A percentile compares a stretch with the other conserved stretches of the same genome.
These are phyloP conservation scores for Spheniscus mendiculus DNA, from an alignment of 2,113 vertebrate genomes.

Conservation along the genomic window DNA sequence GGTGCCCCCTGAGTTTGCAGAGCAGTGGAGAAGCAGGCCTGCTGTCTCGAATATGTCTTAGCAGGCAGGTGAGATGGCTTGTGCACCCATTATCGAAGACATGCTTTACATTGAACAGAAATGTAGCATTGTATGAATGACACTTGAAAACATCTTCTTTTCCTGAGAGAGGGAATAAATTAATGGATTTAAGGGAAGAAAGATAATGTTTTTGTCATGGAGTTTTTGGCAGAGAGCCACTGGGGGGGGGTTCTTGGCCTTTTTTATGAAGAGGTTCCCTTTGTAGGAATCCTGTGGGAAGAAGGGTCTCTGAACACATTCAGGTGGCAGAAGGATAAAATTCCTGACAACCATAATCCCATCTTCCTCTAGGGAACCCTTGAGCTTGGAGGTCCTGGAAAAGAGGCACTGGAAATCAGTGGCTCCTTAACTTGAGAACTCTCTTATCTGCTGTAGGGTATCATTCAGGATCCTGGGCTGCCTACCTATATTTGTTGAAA, in stretches of 20 bases:
- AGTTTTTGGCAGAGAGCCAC: not conserved
- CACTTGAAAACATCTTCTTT: not conserved
- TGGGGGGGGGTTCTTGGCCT: not conserved
- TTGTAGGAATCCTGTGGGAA: not conserved
- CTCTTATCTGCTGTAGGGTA: not conserved
- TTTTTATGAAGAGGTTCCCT: not conserved
- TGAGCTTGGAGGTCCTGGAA: not conserved
- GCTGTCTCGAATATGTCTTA: not conserved
- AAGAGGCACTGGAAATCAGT: not conserved
- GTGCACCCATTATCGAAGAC: fast-evolving
- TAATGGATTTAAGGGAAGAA: not conserved
- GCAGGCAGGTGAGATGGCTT: not conserved
- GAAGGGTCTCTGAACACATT: not conserved
- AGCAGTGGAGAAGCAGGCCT: not conserved
- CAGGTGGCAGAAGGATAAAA: not conserved
- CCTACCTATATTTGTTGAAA: not conserved
- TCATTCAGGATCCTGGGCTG: not conserved
- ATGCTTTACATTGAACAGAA: not conserved
- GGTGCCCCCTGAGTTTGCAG: not conserved
- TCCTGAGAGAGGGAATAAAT: not conserved
- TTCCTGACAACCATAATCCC: not conserved
- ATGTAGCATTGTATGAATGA: not conserved
- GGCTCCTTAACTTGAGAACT: not conserved
- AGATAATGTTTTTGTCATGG: not conserved
- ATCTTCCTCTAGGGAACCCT: not conserved